Conservation (phyloP, 2,888 invertebrate genomes). For the Agonopterix heracliana region DNA sequence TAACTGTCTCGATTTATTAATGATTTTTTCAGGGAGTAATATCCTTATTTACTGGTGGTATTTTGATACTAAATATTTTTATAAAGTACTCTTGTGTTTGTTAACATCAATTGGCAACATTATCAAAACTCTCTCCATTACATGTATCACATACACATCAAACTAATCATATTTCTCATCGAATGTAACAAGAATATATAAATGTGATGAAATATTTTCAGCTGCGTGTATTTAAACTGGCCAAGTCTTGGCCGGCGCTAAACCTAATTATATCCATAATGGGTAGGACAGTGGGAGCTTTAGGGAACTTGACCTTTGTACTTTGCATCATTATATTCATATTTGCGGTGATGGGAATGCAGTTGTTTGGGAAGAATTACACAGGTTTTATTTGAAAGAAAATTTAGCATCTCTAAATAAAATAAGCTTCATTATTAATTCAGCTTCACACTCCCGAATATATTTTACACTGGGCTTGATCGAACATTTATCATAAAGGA, state of each 20-base stretch:
- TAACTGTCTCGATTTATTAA: no score
- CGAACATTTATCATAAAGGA: slow-evolving; percentile 64
- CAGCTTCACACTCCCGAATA: slow-evolving; percentile 72
- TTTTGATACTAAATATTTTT: no score
- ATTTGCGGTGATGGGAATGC: slow-evolving; percentile 98
- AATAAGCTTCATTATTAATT: slow-evolving; percentile 68
- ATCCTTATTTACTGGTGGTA: no score
- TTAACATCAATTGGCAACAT: neutral
- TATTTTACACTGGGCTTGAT: slow-evolving; percentile 71
- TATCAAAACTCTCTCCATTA: neutral
- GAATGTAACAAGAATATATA: slow-evolving; percentile 30
- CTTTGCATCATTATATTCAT: slow-evolving; percentile 97
- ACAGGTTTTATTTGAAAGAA: slow-evolving; percentile 78
- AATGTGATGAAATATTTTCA: slow-evolving; percentile 76
- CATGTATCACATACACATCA: neutral
- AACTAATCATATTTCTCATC: no score
- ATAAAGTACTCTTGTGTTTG: neutral
- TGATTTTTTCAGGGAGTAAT: no score
- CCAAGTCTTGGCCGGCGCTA: slow-evolving; percentile 97
- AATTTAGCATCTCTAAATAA: slow-evolving; percentile 66
- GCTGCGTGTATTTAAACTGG: slow-evolving; percentile 97
- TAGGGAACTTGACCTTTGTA: slow-evolving; percentile 96
- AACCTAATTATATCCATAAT: slow-evolving; percentile 97
- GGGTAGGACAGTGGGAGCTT: slow-evolving; percentile 95
- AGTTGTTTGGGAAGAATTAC: slow-evolving; percentile 94